Base-by-base conservation (phyloP, 2,113 vertebrate species). In the Penelope pileata region DNA sequence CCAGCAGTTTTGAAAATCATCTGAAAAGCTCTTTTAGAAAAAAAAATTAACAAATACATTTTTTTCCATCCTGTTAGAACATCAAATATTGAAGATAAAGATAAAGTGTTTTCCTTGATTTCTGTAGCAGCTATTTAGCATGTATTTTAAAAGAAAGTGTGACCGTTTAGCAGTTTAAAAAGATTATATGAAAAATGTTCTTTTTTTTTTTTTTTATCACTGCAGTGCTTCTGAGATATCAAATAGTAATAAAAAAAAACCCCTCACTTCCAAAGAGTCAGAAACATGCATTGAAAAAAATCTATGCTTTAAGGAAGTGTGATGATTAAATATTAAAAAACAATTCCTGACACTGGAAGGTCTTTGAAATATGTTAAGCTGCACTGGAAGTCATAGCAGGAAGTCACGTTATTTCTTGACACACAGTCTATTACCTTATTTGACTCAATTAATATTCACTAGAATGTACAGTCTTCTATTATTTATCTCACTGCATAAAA, bases 381-480 rank as follows among this genome's bases (percentile, higher is more conserved):
- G 34, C 27, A 85, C 30, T 89, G 78, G 81, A 90, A 95, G 38
- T 83, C 22, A 6, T 91, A 93, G 76, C 69, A 93, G 53, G 77
- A 95, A 89, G 59, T 32, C 50, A 89, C 29, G 73, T 84, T 18
- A 90, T 82, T 91, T 96, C 43, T 76, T 85, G 70, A 88, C 67
- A 87, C 12, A 1, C 43, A 21, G 34, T 60, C 51, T 66, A 59
- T 85, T 92, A 79, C 83, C 58, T 91, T 82, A 82, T 66, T 79
- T 92, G 54, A 83, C 15, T 5, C 11, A 9, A 81, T 93, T 56
- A 92, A 95, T 96, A 96, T 90, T 88, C 63, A 92, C 80, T 74
- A 90, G 54, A 83, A 94, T 90, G 77, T 94, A 70, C 30, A 78
- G 22, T 80, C 24, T 36, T 87, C 54, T 89, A 48, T 90, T 91